These are phyloP conservation scores for Nansenia antarctica DNA, from an alignment of 2,113 vertebrate species.

Conservation along the genomic window DNA sequence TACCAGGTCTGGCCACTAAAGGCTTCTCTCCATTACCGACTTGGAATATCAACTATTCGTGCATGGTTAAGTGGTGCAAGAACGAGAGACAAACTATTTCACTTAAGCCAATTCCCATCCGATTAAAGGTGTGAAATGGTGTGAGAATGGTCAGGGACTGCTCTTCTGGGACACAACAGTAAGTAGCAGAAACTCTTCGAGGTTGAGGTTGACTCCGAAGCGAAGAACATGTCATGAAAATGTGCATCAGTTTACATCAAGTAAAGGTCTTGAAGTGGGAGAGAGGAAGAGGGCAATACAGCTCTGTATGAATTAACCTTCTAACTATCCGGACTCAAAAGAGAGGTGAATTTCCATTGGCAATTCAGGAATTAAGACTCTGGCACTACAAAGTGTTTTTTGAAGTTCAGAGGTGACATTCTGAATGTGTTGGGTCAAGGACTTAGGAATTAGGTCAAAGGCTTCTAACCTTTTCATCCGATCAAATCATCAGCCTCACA, in stretches of 20 bases:
- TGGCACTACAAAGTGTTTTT: not conserved
- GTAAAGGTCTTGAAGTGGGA: conserved; percentile 1
- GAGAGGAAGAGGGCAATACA: not conserved
- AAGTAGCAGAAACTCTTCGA: conserved; percentile 10
- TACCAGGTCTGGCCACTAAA: not conserved
- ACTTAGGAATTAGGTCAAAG: conserved; percentile 27
- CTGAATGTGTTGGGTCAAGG: conserved; percentile 11
- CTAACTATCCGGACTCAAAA: conserved; percentile 11
- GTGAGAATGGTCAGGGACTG: not conserved
- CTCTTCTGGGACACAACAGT: not conserved
- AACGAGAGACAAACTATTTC: conserved; percentile 11
- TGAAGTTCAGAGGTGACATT: conserved; percentile 31
- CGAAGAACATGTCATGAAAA: not conserved
- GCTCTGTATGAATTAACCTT: conserved; percentile 27
- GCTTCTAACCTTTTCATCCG: conserved; percentile 10
- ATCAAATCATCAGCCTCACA: conserved; percentile 5
- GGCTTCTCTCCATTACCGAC: not conserved
- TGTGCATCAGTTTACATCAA: not conserved
- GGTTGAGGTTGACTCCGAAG: not conserved
- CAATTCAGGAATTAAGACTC: conserved; percentile 15
- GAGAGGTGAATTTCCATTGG: not conserved
- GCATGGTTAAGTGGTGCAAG: not conserved
- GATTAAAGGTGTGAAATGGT: conserved; percentile 13
- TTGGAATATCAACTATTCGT: not conserved
- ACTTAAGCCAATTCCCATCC: conserved; percentile 13